Evolutionary conservation across 2,888 invertebrate species (phyloP), one percentile per base, ranked within the genome.

Genomic region (Brachynemurus nebulosus): DNA sequence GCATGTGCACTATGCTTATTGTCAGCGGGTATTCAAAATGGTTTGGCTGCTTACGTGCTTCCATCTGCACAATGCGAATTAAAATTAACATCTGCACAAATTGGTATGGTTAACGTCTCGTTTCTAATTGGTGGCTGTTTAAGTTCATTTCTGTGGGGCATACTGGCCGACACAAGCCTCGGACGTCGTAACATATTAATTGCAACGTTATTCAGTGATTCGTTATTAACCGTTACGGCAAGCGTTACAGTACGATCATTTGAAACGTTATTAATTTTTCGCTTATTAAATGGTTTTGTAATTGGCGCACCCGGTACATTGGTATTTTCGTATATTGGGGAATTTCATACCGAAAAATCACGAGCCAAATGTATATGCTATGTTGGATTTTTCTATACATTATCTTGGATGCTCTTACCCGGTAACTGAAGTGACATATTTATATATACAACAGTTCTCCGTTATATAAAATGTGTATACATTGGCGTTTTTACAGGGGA

Each of bases 81-180:
- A 21, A 55, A 69, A 11, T 67, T 84, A 8, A 68, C 72, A 8
- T 78, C 80, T 0, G 69, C 71, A 45, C 72, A 80, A 55, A 73
- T 80, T 47, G 83, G 84, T 1, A 66, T 76, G 30, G 69, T 84
- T 45, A 84, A 81, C 55, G 78, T 81, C 55, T 72, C 76, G 1
- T 82, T 84, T 51, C 74, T 85, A 65, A 65, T 78, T 40, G 84
- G 80, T 50, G 77, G 81, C 25, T 77, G 79, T 20, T 53, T 79
- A 18, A 86, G 86, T 42, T 80, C 85, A 0, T 80, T 82, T 63
- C 63, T 85, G 43, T 85, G 88, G 85, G 88, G 89, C 34, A 73
- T 79, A 50, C 59, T 86, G 48, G 83, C 86, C 0, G 89, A 90
- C 61, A 76, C 77, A 39, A 11, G 19, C 12, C 59, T 72, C 46